Percentiles rank a stretch among this genome's conserved stretches.
Conservation (phyloP, 2,888 invertebrate genomes). For the Zaprionus bogoriensis region DNA sequence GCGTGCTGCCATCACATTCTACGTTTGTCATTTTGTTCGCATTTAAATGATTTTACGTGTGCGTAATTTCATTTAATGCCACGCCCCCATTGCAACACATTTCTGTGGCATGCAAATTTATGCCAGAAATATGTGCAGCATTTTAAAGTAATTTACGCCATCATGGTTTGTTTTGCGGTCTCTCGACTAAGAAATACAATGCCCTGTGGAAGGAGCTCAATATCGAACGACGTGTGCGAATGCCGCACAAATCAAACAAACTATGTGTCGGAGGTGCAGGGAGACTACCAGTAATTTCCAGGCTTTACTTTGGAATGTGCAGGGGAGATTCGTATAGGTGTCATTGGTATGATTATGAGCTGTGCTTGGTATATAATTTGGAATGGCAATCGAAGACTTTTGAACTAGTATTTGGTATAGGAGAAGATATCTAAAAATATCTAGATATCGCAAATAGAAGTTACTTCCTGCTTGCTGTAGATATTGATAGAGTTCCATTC, state of each 20-base stretch:
- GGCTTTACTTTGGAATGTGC: too few relatives aligned
- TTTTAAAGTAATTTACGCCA: conserved; percentile 61
- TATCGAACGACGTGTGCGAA: background rate
- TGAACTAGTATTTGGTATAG: too few relatives aligned
- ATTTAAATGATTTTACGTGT: conserved; percentile 62
- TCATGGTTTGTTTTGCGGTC: conserved; percentile 38
- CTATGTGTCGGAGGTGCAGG: background rate
- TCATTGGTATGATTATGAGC: too few relatives aligned
- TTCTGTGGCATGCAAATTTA: conserved; percentile 56
- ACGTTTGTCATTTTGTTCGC: conserved; percentile 52
- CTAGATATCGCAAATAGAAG: too few relatives aligned
- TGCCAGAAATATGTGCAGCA: conserved; percentile 68
- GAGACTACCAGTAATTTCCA: too few relatives aligned
- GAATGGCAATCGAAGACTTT: too few relatives aligned
- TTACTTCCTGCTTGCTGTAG: too few relatives aligned
- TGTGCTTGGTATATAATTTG: too few relatives aligned
- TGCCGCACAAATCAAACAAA: background rate
- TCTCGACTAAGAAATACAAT: conserved; percentile 19
- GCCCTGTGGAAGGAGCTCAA: background rate
- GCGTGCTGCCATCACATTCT: conserved; percentile 23
- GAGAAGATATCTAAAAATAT: too few relatives aligned
- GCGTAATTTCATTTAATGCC: conserved; percentile 62
- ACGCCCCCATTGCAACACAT: conserved; percentile 34
- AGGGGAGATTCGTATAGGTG: too few relatives aligned
- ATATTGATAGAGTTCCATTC: too few relatives aligned